Evolutionary conservation across 2,888 invertebrate genomes (phyloP), one percentile per base, ranked within the genome.

Genomic region (Eledone cirrhosa): DNA sequence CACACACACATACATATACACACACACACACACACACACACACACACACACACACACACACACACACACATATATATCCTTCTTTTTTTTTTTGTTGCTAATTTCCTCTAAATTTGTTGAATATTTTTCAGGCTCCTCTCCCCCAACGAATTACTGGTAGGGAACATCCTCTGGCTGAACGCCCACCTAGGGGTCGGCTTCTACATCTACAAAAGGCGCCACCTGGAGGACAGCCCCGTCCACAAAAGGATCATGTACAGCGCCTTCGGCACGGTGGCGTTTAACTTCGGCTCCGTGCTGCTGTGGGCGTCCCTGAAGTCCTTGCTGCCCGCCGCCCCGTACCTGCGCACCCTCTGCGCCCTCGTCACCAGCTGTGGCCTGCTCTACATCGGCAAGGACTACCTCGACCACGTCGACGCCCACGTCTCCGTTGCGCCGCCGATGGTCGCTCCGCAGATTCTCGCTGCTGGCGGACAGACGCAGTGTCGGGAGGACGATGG

Each of bases 271-370:
- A 83, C 89, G 0, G 85, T 95, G 16, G 92, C 97, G 31, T 95
- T 97, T 92, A 96, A 96, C 83, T 94, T 97, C 88, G 97, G 97
- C 22, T 96, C 97, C 0, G 95, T 97, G 75, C 93, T 97, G 80
- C 92, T 95, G 82, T 97, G 97, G 95, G 97, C 97, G 14, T 94
- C 97, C 59, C 91, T 95, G 65, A 94, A 96, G 88, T 95, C 95
- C 84, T 92, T 95, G 59, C 92, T 97, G 74, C 95, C 95, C 0
- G 93, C 94, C 83, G 93, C 94, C 88, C 93, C 94, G 67, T 90
- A 93, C 8, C 85, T 95, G 33, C 94, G 94, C 83, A 94, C 94
- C 48, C 85, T 93, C 53, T 92, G 94, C 83, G 95, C 95, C 48
- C 88, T 95, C n/a, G 78, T 80, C 5, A 85, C 86, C n/a, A 85